Conservation (phyloP, 1,140 invertebrate species). For the Acromyrmex echinatior region DNA sequence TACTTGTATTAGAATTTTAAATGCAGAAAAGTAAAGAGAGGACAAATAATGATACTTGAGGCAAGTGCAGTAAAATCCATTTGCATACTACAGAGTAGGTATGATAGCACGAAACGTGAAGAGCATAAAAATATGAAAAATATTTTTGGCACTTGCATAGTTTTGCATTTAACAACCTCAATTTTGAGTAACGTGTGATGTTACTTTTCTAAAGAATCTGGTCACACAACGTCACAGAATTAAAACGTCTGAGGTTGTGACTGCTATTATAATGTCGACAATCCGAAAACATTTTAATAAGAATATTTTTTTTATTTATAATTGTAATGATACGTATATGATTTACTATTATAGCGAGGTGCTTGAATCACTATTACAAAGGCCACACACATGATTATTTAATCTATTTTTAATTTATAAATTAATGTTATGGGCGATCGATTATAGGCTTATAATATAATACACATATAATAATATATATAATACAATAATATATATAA, state of each 20-base stretch:
- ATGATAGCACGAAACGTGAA: conserved; percentile 20
- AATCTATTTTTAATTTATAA: not conserved
- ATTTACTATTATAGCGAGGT: not conserved
- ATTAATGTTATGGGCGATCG: conserved; percentile 19
- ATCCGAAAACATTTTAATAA: not conserved
- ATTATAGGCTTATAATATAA: not conserved
- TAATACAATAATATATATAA: not conserved
- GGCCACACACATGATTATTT: not conserved
- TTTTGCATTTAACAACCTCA: conserved; percentile 34
- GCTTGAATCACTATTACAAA: not conserved
- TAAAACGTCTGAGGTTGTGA: not conserved
- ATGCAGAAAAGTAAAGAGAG: conserved; percentile 16
- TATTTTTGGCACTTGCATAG: conserved; percentile 37
- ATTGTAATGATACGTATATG: not conserved
- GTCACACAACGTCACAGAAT: conserved; percentile 9
- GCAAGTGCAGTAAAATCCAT: conserved; percentile 33
- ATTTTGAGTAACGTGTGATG: not conserved
- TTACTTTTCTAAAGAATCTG: conserved; percentile 18
- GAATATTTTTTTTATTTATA: conserved; percentile 9
- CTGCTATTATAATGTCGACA: not conserved
- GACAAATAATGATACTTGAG: conserved; percentile 32
- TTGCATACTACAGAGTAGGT: conserved; percentile 46
- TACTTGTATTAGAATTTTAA: conserved; percentile 27
- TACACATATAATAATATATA: no score
- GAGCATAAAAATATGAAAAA: conserved; percentile 55